Evolutionary conservation across 2,797 vertebrate species (phyloP).

Genomic region (Chrysolophus pictus): DNA sequence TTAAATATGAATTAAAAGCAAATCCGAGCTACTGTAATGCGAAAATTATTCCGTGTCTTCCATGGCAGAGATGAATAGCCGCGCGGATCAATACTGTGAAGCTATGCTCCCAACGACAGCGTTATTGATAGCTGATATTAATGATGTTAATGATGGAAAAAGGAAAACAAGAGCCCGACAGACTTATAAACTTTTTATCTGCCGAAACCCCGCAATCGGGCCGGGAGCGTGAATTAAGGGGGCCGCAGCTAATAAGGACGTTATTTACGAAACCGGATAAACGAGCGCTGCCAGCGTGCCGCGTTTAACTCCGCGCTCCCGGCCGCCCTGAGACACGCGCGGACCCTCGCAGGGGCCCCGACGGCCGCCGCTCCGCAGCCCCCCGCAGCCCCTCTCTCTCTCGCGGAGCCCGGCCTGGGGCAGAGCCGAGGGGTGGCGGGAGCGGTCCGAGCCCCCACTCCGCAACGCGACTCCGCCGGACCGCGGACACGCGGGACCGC

Average conservation of each 20-base stretch:
- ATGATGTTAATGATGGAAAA: constrained; percentile 85
- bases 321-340: constrained; percentile 52
- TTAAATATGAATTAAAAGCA: constrained; percentile 92
- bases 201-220: constrained; percentile 75
- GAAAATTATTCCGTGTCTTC: constrained; percentile 89
- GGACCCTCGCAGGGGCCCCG: background rate
- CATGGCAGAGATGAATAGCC: constrained; percentile 88
- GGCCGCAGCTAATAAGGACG: constrained; percentile 71
- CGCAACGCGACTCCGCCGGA: too few relatives aligned
- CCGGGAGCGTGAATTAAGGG: constrained; percentile 70
- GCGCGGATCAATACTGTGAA: constrained; percentile 89
- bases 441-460: too few relatives aligned
- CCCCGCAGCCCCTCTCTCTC: too few relatives aligned
- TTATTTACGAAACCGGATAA: constrained; percentile 80
- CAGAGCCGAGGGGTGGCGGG: too few relatives aligned
- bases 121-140: constrained; percentile 88
- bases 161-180: constrained; percentile 78
- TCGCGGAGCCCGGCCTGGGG: too few relatives aligned
- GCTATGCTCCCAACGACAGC: constrained; percentile 86
- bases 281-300: constrained; percentile 69
- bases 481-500: too few relatives aligned
- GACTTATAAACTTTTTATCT: constrained; percentile 82
- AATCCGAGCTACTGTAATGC: constrained; percentile 88
- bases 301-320: constrained; percentile 48
- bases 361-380: too few relatives aligned